Evolutionary conservation across 2,888 invertebrate genomes (phyloP), one percentile per base, ranked within the genome.

Genomic region (Nomada hirtipes): DNA sequence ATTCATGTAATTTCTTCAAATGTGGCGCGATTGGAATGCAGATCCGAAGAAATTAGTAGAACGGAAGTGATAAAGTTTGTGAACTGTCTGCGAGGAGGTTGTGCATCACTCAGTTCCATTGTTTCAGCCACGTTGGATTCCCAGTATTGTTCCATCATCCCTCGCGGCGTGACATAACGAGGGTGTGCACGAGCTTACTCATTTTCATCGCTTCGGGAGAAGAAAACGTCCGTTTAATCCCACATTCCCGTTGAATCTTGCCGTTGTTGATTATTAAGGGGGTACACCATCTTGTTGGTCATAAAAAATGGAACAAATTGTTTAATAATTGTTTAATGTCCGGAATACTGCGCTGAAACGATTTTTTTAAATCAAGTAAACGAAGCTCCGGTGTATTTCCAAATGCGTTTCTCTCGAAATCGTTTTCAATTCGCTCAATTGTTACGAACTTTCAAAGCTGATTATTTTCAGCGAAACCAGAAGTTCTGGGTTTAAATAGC

Each of bases 101-200:
- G 65, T 59, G 29, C 60, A 61, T 47, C 44, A 55, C 44, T 63
- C 53, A 18, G 63, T 55, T 76, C 82, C 76, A 84, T 84, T 86
- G 78, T 86, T 73, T 77, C 65, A 73, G 26, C 60, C 13, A 64
- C 52, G 29, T 47, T 70, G 57, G 29, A 26, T 82, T 83, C 81
- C 57, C 73, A 20, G 79, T 76, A 79, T 61, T 60, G 68, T 67
- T 59, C 23, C 69, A 52, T 76, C 88, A 83, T 86, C 88, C 84
- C 86, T 85, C 69, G 76, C 68, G 79, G 71, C 74, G 64, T 57
- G 63, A 65, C 70, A 63, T 64, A 52, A 76, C 79, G 84, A 74
- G 82, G 85, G 84, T 85, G 83, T 85, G 82, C 72, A 76, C 85
- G 71, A 76, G 88, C 90, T 90, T 89, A 89, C 90, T 89, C 83